Conservation (phyloP, 1,140 invertebrate species). For the Helicoverpa armigera region DNA sequence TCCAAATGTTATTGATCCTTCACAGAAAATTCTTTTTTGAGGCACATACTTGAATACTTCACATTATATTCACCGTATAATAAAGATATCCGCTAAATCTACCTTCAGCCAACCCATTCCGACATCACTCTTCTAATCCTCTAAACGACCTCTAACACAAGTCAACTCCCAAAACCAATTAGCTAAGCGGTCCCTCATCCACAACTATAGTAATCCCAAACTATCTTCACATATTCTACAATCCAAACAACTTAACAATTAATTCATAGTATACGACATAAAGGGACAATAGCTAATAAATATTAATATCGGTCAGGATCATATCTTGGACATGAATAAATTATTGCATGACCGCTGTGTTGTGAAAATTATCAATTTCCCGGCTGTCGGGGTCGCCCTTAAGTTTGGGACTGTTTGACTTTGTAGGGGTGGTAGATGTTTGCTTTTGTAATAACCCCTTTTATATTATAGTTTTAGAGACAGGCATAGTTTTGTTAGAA, state of each 20-base stretch:
- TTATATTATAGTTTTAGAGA: neutral
- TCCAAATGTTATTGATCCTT: no score
- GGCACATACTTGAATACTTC: no score
- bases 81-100: neutral
- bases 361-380: slow-evolving; percentile 82
- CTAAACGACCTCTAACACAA: neutral
- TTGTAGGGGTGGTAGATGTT: slow-evolving; percentile 60
- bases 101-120: neutral
- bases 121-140: neutral
- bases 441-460: neutral
- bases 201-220: slow-evolving; percentile 50
- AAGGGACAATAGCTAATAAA: slow-evolving; percentile 71
- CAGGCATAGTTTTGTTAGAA: neutral
- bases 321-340: slow-evolving; percentile 79
- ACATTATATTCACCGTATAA: no score
- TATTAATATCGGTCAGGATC: slow-evolving; percentile 76
- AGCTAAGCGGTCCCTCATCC: slow-evolving; percentile 36
- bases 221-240: slow-evolving; percentile 51
- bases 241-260: slow-evolving; percentile 63
- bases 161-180: slow-evolving; percentile 48
- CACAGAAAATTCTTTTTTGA: no score
- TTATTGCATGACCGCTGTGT: slow-evolving; percentile 69
- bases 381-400: slow-evolving; percentile 58
- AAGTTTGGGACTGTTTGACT: slow-evolving; percentile 68
- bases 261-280: slow-evolving; percentile 70